Evolutionary conservation across 2,797 vertebrate genomes (phyloP).

Genomic region (Lithobates pipiens): DNA sequence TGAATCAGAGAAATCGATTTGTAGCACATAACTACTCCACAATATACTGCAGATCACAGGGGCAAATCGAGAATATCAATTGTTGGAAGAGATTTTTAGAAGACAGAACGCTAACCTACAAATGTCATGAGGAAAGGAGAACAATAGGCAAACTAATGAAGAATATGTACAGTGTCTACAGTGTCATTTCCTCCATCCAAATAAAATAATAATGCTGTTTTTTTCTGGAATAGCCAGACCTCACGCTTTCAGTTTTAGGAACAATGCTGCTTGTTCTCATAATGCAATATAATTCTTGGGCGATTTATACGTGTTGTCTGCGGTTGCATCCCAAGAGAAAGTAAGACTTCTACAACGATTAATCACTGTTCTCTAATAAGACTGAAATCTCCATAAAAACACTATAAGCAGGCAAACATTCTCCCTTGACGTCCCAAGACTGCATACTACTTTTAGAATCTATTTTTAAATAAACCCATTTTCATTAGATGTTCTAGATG

Average conservation of each 20-base stretch:
- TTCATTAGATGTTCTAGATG: constrained; percentile 34
- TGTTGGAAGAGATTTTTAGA: too few relatives aligned
- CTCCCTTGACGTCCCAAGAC: constrained; percentile 38
- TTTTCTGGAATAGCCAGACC: neutral
- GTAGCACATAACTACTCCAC: too few relatives aligned
- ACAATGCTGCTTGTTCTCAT: neutral
- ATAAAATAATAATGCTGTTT: constrained; percentile 2
- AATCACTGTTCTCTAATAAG: constrained; percentile 30
- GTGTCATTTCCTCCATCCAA: neutral
- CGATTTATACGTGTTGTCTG: constrained; percentile 42
- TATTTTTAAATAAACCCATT: constrained; percentile 26
- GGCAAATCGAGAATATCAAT: too few relatives aligned
- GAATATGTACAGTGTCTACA: neutral
- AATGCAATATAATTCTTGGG: constrained; percentile 29
- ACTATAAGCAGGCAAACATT: constrained; percentile 23
- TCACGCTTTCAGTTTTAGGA: constrained; percentile 20
- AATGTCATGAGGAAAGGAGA: too few relatives aligned
- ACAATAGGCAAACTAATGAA: too few relatives aligned
- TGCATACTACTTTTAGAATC: constrained; percentile 18
- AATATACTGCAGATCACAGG: too few relatives aligned
- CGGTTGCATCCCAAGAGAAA: constrained; percentile 33
- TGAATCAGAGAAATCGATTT: too few relatives aligned
- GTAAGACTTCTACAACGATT: constrained; percentile 19
- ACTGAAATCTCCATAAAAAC: constrained; percentile 19
- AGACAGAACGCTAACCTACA: too few relatives aligned